Percentiles rank a stretch among this genome's conserved stretches.
Conservation (phyloP, 2,797 vertebrate genomes). For the Acanthiza pusilla region DNA sequence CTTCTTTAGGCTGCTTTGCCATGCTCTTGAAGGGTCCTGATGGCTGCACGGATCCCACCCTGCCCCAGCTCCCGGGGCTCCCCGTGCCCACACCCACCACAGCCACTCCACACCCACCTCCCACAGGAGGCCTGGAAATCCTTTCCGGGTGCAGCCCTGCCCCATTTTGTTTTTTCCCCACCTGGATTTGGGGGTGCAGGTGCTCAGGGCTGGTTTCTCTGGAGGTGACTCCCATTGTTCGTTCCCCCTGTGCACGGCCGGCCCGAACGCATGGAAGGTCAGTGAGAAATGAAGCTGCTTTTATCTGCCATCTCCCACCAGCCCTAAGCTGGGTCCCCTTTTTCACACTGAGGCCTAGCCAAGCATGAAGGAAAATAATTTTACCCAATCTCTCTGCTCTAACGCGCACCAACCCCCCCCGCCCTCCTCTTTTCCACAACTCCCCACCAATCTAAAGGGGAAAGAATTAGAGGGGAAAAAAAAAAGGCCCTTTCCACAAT, state of each 20-base stretch:
- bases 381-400: slow-evolving; percentile 88
- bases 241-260: background rate
- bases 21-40: background rate
- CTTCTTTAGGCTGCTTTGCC: background rate
- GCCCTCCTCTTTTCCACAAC: background rate
- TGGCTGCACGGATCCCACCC: background rate
- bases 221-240: slow-evolving; percentile 62
- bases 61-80: fast-evolving
- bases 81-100: fast-evolving
- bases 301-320: slow-evolving; percentile 91
- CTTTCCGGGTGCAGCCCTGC: background rate
- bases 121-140: background rate
- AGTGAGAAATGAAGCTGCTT: slow-evolving; percentile 91
- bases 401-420: slow-evolving; percentile 63
- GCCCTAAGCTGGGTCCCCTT: slow-evolving; percentile 88
- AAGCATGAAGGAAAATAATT: slow-evolving; percentile 99
- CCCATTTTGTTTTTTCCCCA: slow-evolving; percentile 46
- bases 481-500: slow-evolving; percentile 19
- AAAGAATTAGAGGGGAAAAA: slow-evolving; percentile 5
- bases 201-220: slow-evolving; percentile 22
- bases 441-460: slow-evolving; percentile 28
- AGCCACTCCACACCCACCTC: background rate
- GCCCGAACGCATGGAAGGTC: slow-evolving; percentile 78
- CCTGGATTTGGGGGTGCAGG: background rate
- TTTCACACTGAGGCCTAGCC: slow-evolving; percentile 89